phyloP scores from a whole-genome alignment of 1,140 invertebrate genomes.

The Platorchestia sp. region DNA sequence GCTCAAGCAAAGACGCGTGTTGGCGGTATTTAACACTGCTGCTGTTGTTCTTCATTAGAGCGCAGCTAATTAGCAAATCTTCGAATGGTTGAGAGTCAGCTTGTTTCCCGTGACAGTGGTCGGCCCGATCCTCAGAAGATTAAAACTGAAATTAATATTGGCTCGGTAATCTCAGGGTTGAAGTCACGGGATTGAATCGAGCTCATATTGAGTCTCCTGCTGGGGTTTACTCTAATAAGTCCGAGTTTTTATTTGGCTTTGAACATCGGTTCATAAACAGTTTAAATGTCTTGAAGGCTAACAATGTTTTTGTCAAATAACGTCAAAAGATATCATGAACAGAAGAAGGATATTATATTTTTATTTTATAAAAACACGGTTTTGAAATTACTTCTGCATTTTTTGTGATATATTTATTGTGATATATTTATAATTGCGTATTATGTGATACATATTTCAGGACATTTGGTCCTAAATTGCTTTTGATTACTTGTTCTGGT shows the following conservation, averaged over 20 bases:
- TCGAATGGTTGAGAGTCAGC: background rate
- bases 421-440: no score
- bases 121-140: constrained; percentile 18
- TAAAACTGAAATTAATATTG: constrained; percentile 29
- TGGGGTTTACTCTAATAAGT: background rate
- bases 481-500: no score
- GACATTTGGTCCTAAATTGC: no score
- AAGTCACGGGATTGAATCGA: background rate
- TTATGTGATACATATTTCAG: no score
- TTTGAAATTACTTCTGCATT: no score
- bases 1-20: background rate
- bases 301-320: no score
- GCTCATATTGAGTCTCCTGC: background rate
- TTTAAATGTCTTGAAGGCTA: no score
- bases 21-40: background rate
- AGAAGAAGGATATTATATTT: no score
- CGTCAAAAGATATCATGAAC: no score
- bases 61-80: constrained; percentile 30
- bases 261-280: no score
- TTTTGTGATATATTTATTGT: no score
- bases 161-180: background rate
- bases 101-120: constrained; percentile 30
- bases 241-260: background rate
- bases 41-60: constrained; percentile 23
- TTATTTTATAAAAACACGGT: no score